A percentile compares a stretch with the other conserved stretches of the same genome.
These are phyloP conservation scores for Acanthurus leucopareius DNA, from an alignment of 2,797 vertebrate genomes.

Conservation along the genomic window DNA sequence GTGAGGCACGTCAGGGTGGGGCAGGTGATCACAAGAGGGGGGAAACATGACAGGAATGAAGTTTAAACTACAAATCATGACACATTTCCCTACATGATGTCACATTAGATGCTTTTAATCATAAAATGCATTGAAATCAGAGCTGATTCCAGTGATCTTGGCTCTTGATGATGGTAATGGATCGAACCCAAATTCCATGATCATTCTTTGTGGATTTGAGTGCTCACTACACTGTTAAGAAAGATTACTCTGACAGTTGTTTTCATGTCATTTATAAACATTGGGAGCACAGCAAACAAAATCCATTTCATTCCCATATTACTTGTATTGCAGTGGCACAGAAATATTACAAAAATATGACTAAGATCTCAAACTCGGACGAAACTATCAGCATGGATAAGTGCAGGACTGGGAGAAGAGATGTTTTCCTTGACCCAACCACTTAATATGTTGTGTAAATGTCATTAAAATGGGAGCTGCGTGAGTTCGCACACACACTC, in stretches of 20 bases:
- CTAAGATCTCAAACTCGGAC: neutral
- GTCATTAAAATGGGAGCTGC: neutral
- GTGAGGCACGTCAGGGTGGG: too few species aligned
- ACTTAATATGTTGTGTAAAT: neutral
- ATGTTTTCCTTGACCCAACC: neutral
- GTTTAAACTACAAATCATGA: neutral
- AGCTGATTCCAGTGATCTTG: neutral
- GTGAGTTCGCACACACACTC: neutral
- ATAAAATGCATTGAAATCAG: neutral
- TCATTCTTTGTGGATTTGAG: neutral
- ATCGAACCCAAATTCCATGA: neutral
- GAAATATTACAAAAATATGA: neutral
- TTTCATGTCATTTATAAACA: neutral
- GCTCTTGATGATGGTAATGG: neutral
- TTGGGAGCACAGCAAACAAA: neutral
- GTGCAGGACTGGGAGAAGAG: neutral
- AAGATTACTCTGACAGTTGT: conserved; percentile 12
- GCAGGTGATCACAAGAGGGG: too few species aligned
- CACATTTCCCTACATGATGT: neutral
- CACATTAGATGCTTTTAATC: neutral
- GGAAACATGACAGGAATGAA: too few species aligned
- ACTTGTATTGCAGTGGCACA: neutral
- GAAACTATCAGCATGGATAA: neutral
- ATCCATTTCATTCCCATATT: neutral
- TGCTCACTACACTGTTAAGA: neutral